Evolutionary conservation across 2,797 vertebrate genomes (phyloP), one percentile per base, ranked within the genome.

Genomic region (Poecilia gillii): DNA sequence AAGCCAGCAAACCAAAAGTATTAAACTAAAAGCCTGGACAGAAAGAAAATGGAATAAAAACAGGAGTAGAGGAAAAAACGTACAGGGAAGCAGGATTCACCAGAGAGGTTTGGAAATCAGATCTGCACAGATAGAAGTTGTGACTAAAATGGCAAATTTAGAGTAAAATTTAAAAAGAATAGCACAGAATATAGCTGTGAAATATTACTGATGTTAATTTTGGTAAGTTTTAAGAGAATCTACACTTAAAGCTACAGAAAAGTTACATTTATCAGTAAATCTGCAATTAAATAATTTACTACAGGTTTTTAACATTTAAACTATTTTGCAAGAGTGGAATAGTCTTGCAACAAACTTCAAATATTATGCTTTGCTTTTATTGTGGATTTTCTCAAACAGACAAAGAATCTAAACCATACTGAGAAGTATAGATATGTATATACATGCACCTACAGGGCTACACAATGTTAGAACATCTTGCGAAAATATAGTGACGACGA

Each of bases 41-140:
- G 8, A 41, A 83, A 66, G 82, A 77, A 75, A 81, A 84, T 76
- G 39, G 85, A 86, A 83, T 74, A n/a, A 86, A 87, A 82, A 74
- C 75, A 76, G 82, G 79, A 76, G 74, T 1, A 46, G 85, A 51
- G 85, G 78, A 82, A 83, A 78, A 87, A 81, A 79, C 59, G 46
- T 75, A 73, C 36, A 9, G 57, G 43, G 72, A 85, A 84, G 59
- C 14, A 39, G 79, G 25, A 41, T 41, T 23, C 23, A 68, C 20
- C 64, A 36, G 33, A 81, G 20, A 77, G 64, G 83, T 53, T 20
- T 47, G 78, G 46, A 68, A 75, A 78, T 70, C 74, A 75, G 62
- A 77, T 80, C 78, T 81, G 64, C 28, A 14, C 64, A 23, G 43
- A 78, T 5, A 11, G 46, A 57, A 57, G n/a, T 14, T 57, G 14